A percentile compares a stretch with the other conserved stretches of the same genome.
Evolutionary conservation across 1,140 invertebrate genomes (phyloP).

Genomic region (Stegodyphus mimosarum): DNA sequence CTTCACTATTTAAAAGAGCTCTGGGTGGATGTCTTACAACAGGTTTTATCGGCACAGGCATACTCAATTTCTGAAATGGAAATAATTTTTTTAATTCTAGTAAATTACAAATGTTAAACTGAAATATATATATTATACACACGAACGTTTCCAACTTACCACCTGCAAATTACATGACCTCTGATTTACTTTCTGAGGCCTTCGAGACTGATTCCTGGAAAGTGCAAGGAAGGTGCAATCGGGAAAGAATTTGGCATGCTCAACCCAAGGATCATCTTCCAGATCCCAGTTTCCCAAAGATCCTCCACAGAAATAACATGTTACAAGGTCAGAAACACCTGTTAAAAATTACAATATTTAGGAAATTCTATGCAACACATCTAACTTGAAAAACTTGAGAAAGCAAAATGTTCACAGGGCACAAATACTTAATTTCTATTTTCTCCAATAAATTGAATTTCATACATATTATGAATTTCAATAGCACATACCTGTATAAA

Average conservation of each 20-base stretch:
- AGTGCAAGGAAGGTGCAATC: constrained; percentile 80
- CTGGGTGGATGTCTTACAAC: background rate
- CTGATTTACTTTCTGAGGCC: too few species aligned
- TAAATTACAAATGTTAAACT: background rate
- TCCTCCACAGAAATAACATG: constrained; percentile 87
- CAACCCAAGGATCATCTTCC: constrained; percentile 85
- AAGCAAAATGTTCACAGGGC: background rate
- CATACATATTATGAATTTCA: too few species aligned
- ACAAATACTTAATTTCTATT: too few species aligned
- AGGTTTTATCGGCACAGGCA: background rate
- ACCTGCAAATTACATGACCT: background rate
- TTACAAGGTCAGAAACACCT: constrained; percentile 81
- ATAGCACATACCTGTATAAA: constrained; percentile 76
- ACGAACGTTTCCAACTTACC: background rate
- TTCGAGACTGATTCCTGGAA: constrained; percentile 75
- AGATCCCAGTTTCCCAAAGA: constrained; percentile 88
- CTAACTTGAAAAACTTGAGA: too few species aligned
- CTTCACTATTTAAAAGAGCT: background rate
- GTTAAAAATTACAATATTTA: constrained; percentile 18
- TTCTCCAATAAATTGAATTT: too few species aligned
- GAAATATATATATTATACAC: too few species aligned
- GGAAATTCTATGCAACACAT: background rate
- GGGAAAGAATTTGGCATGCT: constrained; percentile 86
- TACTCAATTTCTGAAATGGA: background rate
- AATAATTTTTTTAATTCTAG: background rate